Evolutionary conservation across 2,888 invertebrate species (phyloP), one percentile per base, ranked within the genome.

Genomic region (Thysanoteuthis rhombus): DNA sequence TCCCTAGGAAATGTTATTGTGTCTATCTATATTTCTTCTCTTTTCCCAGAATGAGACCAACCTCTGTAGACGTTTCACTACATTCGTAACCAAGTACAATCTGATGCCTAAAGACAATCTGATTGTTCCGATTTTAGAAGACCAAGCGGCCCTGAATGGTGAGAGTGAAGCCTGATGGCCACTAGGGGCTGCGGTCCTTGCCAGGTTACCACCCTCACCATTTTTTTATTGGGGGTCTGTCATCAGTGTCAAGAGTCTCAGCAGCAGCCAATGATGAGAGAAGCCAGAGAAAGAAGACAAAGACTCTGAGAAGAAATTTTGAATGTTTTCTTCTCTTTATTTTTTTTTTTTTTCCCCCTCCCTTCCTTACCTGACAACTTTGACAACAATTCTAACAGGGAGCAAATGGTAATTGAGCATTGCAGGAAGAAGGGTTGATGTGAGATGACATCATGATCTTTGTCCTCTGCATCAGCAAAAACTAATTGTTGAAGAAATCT

Each of bases 81-180:
- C 98, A 96, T 99, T 99, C 97, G 99, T 99, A 94, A 99, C 98
- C 95, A 99, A 99, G 97, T 99, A 99, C 97, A 98, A 98, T 97
- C 98, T 99, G 95, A 99, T 99, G 98, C 99, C 99, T 36, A 99
- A 99, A 97, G 99, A 99, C 97, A 99, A 99, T 97, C 98, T 99
- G 95, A 99, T 99, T 97, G 98, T 99, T 95, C 99, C 99, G 94
- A 99, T 99, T 97, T 98, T 98, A 45, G 97, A 97, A 93, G 96
- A 96, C 94, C 92, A 94, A 40, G 94, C 94, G 42, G 94, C 95
- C 28, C 93, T 95, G 89, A 95, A 96, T 36, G 95, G 95, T 38
- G 96, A 96, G 92, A 96, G 96, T 94, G 96, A 96, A 94, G 96
- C 96, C 8, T 96, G 92, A 92, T 92, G 75, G 75, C 75, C 75